These are phyloP conservation scores for Tetramorium bicarinatum DNA, from an alignment of 2,888 invertebrate genomes.

Conservation along the genomic window DNA sequence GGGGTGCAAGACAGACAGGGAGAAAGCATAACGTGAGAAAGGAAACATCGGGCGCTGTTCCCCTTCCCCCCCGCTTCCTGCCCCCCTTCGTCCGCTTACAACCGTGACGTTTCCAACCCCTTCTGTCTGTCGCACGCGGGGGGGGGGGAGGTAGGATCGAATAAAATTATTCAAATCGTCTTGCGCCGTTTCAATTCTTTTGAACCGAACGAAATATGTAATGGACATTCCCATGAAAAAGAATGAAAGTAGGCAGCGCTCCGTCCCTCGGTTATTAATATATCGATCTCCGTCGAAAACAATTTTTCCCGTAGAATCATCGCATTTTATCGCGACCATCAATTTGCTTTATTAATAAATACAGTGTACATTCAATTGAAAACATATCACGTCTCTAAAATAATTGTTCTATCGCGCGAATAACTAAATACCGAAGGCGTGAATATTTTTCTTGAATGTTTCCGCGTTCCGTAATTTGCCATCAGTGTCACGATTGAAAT, in stretches of 20 bases:
- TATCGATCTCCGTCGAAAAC: background rate
- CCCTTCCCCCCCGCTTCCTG: background rate
- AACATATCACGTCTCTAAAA: background rate
- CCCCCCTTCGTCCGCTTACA: background rate
- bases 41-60: slow-evolving; percentile 52
- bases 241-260: background rate
- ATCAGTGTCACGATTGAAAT: slow-evolving; percentile 8
- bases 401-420: background rate
- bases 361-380: background rate
- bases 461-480: background rate
- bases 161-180: slow-evolving; percentile 29
- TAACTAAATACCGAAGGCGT: background rate
- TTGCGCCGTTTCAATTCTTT: slow-evolving; percentile 6
- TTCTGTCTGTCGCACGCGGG: background rate
- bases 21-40: slow-evolving; percentile 65
- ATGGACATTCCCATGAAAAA: background rate
- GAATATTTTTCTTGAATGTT: background rate
- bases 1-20: slow-evolving; percentile 55
- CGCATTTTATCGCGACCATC: background rate
- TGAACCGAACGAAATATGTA: background rate
- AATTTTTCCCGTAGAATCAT: background rate
- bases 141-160: background rate
- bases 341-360: background rate
- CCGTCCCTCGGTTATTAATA: background rate
- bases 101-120: slow-evolving; percentile 40